These are phyloP conservation scores for Cremastinae sp. DNA, from an alignment of 2,888 invertebrate species.

Conservation along the genomic window DNA sequence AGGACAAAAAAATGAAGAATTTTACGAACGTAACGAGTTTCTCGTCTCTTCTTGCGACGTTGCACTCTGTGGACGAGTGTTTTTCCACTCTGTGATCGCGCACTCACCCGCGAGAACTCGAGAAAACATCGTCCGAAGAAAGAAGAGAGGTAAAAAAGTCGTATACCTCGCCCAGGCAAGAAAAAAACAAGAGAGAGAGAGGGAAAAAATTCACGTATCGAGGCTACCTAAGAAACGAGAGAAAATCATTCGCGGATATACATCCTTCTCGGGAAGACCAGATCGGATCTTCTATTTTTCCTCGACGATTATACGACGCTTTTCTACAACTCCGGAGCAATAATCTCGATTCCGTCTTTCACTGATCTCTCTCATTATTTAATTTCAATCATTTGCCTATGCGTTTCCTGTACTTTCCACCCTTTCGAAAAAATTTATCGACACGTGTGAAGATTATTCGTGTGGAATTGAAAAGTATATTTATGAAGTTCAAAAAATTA, in stretches of 20 bases:
- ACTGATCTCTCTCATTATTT: too few species aligned
- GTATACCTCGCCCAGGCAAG: slow-evolving; percentile 15
- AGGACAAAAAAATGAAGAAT: too few species aligned
- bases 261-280: slow-evolving; percentile 60
- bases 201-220: slow-evolving; percentile 47
- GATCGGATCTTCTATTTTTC: slow-evolving; percentile 55
- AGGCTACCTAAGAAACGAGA: slow-evolving; percentile 59
- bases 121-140: slow-evolving; percentile 13
- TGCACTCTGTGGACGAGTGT: slow-evolving; percentile 61
- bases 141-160: not conserved
- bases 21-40: too few species aligned
- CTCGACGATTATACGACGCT: slow-evolving; percentile 18
- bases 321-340: slow-evolving; percentile 38
- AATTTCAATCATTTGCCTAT: too few species aligned
- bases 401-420: too few species aligned
- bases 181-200: slow-evolving; percentile 36
- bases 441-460: too few species aligned
- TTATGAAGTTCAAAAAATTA: too few species aligned
- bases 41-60: slow-evolving; percentile 37
- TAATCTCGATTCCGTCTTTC: slow-evolving; percentile 8
- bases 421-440: too few species aligned
- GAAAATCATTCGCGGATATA: slow-evolving; percentile 57
- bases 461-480: too few species aligned
- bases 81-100: not conserved
- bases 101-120: not conserved